Evolutionary conservation across 2,113 vertebrate species (phyloP).

Genomic region (Antennarius striatus): DNA sequence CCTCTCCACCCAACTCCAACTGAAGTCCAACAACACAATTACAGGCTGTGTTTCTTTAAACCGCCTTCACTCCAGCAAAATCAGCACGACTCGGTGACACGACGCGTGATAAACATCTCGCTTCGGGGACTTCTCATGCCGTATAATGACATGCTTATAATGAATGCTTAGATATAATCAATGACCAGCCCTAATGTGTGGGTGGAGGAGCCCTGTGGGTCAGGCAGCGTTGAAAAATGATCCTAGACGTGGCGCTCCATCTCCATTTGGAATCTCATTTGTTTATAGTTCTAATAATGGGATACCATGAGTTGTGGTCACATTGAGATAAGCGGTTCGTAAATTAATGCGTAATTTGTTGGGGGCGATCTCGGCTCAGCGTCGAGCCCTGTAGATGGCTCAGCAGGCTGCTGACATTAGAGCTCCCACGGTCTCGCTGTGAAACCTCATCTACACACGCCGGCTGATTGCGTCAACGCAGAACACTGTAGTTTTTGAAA

Average conservation of each 20-base stretch:
- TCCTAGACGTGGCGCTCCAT: conserved; percentile 22
- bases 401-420: conserved; percentile 49
- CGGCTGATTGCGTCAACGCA: too few species aligned
- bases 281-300: conserved; percentile 40
- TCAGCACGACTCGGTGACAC: conserved; percentile 10
- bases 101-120: conserved; percentile 48
- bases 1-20: too few species aligned
- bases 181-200: conserved; percentile 38
- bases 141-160: conserved; percentile 46
- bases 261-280: conserved; percentile 49
- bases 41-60: conserved; percentile 13
- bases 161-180: conserved; percentile 54
- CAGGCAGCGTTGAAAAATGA: conserved; percentile 41
- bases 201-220: conserved; percentile 30
- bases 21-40: background rate
- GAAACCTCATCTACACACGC: too few species aligned
- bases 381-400: conserved; percentile 5
- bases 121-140: conserved; percentile 30
- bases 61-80: background rate
- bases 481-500: too few species aligned
- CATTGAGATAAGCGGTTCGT: conserved; percentile 31
- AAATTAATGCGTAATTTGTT: conserved; percentile 50
- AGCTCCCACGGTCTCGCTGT: too few species aligned
- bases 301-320: conserved; percentile 9
- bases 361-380: conserved; percentile 40